Conservation (phyloP, 2,113 vertebrate species). For the Brachionichthys hirsutus region DNA sequence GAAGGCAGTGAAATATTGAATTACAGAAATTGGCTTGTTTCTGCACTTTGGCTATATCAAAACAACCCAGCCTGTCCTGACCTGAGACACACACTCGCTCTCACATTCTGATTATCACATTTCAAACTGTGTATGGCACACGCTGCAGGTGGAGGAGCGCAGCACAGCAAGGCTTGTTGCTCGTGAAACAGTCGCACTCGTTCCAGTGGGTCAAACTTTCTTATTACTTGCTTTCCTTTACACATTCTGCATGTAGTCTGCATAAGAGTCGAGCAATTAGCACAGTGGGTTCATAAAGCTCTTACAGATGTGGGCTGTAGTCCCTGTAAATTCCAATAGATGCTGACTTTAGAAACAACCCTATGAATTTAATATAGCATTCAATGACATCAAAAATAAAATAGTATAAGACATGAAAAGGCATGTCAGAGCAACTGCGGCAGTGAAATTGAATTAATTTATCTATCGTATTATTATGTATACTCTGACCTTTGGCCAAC, state of each 20-base stretch:
- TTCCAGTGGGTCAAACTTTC: neutral
- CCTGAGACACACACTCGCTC: constrained; percentile 37
- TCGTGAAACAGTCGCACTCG: neutral
- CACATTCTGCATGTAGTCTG: neutral
- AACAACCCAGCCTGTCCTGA: constrained; percentile 70
- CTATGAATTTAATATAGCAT: too few relatives aligned
- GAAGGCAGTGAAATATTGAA: constrained; percentile 83
- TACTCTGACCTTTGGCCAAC: too few relatives aligned
- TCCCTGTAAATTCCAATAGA: constrained; percentile 25
- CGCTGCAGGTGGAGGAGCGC: constrained; percentile 5
- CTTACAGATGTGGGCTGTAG: constrained; percentile 1
- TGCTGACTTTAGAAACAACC: neutral
- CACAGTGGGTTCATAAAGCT: constrained; percentile 4
- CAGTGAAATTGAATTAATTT: neutral
- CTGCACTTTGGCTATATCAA: constrained; percentile 77
- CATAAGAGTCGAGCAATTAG: constrained; percentile 2
- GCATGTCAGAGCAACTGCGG: neutral
- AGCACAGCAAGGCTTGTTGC: neutral
- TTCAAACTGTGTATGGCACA: constrained; percentile 20
- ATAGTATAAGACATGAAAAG: neutral
- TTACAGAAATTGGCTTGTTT: constrained; percentile 81
- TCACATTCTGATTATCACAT: constrained; percentile 37
- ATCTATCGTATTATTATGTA: neutral
- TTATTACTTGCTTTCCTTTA: constrained; percentile 7
- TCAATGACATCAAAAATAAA: neutral